These are phyloP conservation scores for Raja brachyura DNA, from an alignment of 2,113 vertebrate genomes.

Conservation along the genomic window DNA sequence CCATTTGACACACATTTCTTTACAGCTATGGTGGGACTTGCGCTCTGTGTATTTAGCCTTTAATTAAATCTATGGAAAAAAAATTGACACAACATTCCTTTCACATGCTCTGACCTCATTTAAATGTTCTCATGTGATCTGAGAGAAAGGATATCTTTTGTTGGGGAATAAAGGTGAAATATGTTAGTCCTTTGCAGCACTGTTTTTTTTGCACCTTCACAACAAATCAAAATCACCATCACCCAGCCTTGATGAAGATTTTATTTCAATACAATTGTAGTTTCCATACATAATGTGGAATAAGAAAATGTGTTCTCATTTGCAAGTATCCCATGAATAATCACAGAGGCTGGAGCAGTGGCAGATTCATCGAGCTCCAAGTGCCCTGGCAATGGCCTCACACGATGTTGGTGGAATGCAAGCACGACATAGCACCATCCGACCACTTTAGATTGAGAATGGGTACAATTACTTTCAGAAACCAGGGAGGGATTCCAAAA, in stretches of 20 bases:
- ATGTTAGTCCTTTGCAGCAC: not conserved
- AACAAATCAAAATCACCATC: not conserved
- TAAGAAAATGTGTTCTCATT: not conserved
- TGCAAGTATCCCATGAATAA: not conserved
- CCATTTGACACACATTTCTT: not conserved
- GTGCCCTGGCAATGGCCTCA: not conserved
- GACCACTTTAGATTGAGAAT: not conserved
- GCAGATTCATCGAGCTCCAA: not conserved
- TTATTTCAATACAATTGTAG: not conserved
- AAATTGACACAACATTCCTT: slow-evolving; percentile 15
- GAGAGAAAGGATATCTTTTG: not conserved
- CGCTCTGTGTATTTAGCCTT: not conserved
- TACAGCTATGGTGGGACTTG: not conserved
- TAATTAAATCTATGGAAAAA: slow-evolving; percentile 19
- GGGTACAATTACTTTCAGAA: not conserved
- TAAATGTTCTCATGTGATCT: not conserved
- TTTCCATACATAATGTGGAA: not conserved
- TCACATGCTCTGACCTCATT: slow-evolving; percentile 8
- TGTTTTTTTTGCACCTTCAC: not conserved
- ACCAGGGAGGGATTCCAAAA: not conserved
- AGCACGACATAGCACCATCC: not conserved
- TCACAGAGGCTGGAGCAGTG: not conserved
- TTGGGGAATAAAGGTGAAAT: not conserved
- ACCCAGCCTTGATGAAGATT: not conserved
- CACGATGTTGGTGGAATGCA: not conserved